Conservation (phyloP, 2,113 vertebrate genomes). For the Poeciliopsis prolifica region DNA sequence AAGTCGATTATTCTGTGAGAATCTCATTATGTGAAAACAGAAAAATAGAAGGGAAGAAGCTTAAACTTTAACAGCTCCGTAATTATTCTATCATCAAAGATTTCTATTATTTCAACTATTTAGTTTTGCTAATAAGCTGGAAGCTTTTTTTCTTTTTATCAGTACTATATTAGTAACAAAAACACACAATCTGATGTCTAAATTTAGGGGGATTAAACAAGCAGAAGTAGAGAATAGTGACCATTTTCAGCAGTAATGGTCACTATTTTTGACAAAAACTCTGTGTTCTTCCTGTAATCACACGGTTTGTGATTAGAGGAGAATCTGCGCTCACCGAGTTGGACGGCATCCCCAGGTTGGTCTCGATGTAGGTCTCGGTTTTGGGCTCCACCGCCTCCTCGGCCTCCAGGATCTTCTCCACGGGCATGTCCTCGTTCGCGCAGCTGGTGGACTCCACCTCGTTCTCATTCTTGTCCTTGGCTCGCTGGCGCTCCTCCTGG, state of each 20-base stretch:
- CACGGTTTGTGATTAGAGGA: background rate
- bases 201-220: no score
- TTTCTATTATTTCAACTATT: background rate
- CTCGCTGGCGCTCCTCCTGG: constrained; percentile 96
- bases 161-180: background rate
- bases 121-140: background rate
- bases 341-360: constrained; percentile 88
- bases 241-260: constrained; percentile 4
- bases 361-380: constrained; percentile 96
- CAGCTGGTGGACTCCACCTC: constrained; percentile 94
- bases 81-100: background rate
- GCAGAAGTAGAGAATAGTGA: background rate
- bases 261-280: background rate
- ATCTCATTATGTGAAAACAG: background rate
- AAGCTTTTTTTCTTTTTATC: background rate
- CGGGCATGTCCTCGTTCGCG: constrained; percentile 97
- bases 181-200: background rate
- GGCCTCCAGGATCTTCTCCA: constrained; percentile 97
- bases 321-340: constrained; percentile 87
- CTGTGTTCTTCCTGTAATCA: background rate
- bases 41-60: background rate
- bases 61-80: background rate
- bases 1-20: no score
- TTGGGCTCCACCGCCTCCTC: constrained; percentile 98
- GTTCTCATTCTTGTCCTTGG: constrained; percentile 92